Evolutionary conservation across 2,797 vertebrate species (phyloP).

Genomic region (Craterocephalus amniculus): DNA sequence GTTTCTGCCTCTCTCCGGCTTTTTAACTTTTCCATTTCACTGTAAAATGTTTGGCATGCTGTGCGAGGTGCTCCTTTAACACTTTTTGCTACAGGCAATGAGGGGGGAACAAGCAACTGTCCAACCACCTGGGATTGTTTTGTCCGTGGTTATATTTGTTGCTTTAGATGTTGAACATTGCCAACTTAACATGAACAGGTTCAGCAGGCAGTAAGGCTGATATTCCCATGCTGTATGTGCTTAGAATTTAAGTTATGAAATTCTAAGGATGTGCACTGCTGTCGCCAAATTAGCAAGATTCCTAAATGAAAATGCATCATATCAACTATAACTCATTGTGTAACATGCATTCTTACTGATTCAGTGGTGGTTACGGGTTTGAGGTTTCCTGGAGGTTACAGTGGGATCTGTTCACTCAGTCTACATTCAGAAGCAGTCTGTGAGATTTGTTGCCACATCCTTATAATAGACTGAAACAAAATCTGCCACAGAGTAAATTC

Average conservation of each 20-base stretch:
- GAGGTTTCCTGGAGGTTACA: neutral
- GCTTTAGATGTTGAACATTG: neutral
- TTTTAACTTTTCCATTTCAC: slow-evolving; percentile 14
- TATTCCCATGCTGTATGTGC: too few relatives aligned
- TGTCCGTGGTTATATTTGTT: neutral
- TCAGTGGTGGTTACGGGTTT: too few relatives aligned
- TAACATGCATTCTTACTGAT: neutral
- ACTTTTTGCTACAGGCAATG: neutral
- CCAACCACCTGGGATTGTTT: slow-evolving; percentile 1
- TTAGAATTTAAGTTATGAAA: neutral
- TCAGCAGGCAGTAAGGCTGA: too few relatives aligned
- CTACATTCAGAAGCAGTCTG: too few relatives aligned
- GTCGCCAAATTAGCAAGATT: neutral
- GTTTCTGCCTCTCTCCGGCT: neutral
- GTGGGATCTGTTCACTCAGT: neutral
- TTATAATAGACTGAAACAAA: too few relatives aligned
- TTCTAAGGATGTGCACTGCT: neutral
- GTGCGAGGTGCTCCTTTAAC: slow-evolving; percentile 18
- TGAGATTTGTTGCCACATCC: too few relatives aligned
- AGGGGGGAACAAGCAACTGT: slow-evolving; percentile 6
- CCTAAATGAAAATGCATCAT: neutral
- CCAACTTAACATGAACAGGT: neutral
- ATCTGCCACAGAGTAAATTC: too few relatives aligned
- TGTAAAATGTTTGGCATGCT: slow-evolving; percentile 22
- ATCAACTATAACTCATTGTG: neutral